A percentile compares a stretch with the other conserved stretches of the same genome.
phyloP scores from a whole-genome alignment of 1,140 invertebrate species.

The Drosophila pandora region DNA sequence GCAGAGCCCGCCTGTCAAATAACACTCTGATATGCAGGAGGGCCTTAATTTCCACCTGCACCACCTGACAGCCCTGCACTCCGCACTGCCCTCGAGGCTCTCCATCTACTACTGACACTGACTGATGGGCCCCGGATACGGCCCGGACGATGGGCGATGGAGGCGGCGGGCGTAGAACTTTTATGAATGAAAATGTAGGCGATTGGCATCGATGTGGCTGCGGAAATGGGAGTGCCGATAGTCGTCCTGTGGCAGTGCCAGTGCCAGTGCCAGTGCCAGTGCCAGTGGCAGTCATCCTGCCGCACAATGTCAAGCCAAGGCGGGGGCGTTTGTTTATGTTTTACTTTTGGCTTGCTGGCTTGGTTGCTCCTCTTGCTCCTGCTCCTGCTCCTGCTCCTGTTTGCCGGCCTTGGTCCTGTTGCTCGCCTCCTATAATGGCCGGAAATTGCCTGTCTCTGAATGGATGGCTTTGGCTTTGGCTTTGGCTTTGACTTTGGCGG shows the following conservation, averaged over 20 bases:
- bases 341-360: constrained; percentile 12
- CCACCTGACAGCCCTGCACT: too few relatives aligned
- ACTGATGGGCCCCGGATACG: constrained; percentile 19
- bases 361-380: neutral
- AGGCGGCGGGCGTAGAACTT: constrained; percentile 42
- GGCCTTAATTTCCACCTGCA: too few relatives aligned
- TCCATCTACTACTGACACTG: neutral
- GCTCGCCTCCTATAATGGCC: neutral
- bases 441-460: constrained; percentile 4
- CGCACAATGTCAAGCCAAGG: constrained; percentile 10
- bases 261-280: too few relatives aligned
- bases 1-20: too few relatives aligned
- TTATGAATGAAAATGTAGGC: constrained; percentile 68
- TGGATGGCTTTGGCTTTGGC: neutral
- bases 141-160: neutral
- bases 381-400: neutral
- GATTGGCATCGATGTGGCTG: constrained; percentile 34
- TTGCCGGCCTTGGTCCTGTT: neutral
- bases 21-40: too few relatives aligned
- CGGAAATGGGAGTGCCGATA: neutral
- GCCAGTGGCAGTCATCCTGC: too few relatives aligned
- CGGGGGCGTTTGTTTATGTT: constrained; percentile 77
- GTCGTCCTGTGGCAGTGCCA: neutral
- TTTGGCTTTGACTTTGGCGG: neutral
- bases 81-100: too few relatives aligned